These are phyloP conservation scores for Sebastes dallii DNA, from an alignment of 2,797 vertebrate genomes.

Conservation along the genomic window DNA sequence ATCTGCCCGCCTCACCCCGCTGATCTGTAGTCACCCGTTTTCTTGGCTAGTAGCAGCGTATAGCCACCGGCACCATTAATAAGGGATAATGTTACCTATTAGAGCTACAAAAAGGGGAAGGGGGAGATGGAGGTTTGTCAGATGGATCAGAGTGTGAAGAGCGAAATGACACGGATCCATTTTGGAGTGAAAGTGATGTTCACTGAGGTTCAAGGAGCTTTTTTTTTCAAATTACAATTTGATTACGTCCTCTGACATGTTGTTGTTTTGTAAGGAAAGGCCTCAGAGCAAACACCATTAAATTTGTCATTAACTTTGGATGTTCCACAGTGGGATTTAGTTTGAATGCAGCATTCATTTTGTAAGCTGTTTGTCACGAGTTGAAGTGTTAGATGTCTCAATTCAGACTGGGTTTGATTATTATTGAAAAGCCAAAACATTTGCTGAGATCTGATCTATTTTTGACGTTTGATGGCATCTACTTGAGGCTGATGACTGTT, in stretches of 20 bases:
- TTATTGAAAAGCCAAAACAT: conserved; percentile 4
- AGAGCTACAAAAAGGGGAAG: conserved; percentile 63
- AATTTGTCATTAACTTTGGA: conserved; percentile 26
- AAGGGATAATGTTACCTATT: conserved; percentile 81
- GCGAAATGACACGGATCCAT: conserved; percentile 52
- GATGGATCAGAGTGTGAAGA: conserved; percentile 61
- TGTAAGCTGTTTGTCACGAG: neutral
- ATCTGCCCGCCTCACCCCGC: conserved; percentile 82
- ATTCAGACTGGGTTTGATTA: neutral
- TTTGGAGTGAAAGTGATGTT: conserved; percentile 53
- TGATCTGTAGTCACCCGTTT: conserved; percentile 83
- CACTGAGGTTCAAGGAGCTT: conserved; percentile 57
- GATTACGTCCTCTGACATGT: conserved; percentile 62
- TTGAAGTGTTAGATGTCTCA: neutral
- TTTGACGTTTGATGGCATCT: neutral
- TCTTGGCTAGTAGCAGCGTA: conserved; percentile 69
- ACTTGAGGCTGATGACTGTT: neutral
- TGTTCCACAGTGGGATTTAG: neutral
- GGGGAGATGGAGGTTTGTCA: conserved; percentile 66
- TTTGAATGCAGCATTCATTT: neutral
- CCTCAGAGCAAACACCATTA: conserved; percentile 47
- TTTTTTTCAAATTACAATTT: conserved; percentile 49
- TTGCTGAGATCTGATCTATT: neutral
- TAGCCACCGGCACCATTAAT: conserved; percentile 77
- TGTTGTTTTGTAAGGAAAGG: conserved; percentile 30